These are phyloP conservation scores for Streblospio benedicti DNA, from an alignment of 1,140 invertebrate genomes.

Conservation along the genomic window DNA sequence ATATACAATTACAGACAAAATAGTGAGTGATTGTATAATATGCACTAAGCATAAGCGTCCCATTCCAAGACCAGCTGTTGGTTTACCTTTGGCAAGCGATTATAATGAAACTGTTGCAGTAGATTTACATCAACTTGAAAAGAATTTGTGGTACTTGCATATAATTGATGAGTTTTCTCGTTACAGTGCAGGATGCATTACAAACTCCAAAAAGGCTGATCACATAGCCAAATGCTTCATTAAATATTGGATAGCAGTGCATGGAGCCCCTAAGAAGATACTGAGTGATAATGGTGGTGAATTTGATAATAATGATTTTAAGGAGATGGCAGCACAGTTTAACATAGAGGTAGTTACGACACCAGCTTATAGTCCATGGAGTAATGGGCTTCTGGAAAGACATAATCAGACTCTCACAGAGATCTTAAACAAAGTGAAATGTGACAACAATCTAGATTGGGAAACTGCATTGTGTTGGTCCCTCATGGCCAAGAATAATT, in stretches of 20 bases:
- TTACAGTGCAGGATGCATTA: constrained; percentile 16
- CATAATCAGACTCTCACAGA: constrained; percentile 19
- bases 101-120: constrained; percentile 23
- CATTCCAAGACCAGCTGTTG: constrained; percentile 17
- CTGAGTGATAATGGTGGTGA: constrained; percentile 14
- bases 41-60: constrained; percentile 17
- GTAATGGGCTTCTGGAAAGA: constrained; percentile 20
- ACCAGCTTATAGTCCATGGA: constrained; percentile 20
- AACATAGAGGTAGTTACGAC: constrained; percentile 22
- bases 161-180: constrained; percentile 16
- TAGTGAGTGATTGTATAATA: constrained; percentile 11
- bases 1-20: neutral
- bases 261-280: no score
- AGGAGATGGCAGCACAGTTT: constrained; percentile 19
- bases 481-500: neutral
- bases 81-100: constrained; percentile 18
- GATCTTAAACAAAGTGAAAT: constrained; percentile 13
- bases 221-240: no score
- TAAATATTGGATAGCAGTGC: no score
- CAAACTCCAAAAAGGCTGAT: constrained; percentile 11
- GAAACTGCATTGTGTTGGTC: neutral
- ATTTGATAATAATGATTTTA: constrained; percentile 16
- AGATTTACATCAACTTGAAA: constrained; percentile 17
- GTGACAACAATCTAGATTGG: constrained; percentile 13
- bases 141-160: constrained; percentile 14